Evolutionary conservation across 2,113 vertebrate species (phyloP), one percentile per base, ranked within the genome.

Genomic region (Alosa alosa): DNA sequence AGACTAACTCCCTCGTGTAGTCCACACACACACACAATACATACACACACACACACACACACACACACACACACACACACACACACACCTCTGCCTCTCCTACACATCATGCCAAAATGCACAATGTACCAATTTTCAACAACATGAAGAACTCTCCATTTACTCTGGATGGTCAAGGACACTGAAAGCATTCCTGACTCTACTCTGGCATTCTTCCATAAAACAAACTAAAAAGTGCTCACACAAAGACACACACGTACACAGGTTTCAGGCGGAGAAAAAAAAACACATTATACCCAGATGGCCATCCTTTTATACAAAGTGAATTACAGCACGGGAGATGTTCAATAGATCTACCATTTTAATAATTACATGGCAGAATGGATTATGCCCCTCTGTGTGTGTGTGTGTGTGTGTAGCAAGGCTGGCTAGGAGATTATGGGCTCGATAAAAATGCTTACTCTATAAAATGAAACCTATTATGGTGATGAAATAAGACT

Each of bases 321-420:
- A 50, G 39, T 81, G 88, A 91, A 89, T 90, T 84, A 88, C 20
- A 85, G n/a, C 84, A 88, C 83, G 86, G 84, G 87, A 89, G 85
- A 87, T 81, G 13, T 72, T 78, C 72, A 78, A 82, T n/a, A 81
- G 86, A 78, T 64, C 50, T 72, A 52, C 90, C 85, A 84, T 87
- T 91, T 88, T 86, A 88, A 89, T 88, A 86, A 88, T 87, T 81
- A 83, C 72, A 72, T 78, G n/a, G 60, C 82, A 81, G 72, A 81
- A n/a, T 82, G 68, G 88, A 88, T 50, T 47, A 4, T 55, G 64
- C 20, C 72, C n/a, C 87, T 36, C 1, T 78, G 72, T 36, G 72
- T 72, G n/a, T 72, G 64, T 72, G 64, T n/a, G n/a, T n/a, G n/a
- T 72, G 64, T 78, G 72, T 72, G 7, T 15, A 72, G 72, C 31